Evolutionary conservation across 1,140 invertebrate species (phyloP).

Genomic region (Leptinotarsa texana): DNA sequence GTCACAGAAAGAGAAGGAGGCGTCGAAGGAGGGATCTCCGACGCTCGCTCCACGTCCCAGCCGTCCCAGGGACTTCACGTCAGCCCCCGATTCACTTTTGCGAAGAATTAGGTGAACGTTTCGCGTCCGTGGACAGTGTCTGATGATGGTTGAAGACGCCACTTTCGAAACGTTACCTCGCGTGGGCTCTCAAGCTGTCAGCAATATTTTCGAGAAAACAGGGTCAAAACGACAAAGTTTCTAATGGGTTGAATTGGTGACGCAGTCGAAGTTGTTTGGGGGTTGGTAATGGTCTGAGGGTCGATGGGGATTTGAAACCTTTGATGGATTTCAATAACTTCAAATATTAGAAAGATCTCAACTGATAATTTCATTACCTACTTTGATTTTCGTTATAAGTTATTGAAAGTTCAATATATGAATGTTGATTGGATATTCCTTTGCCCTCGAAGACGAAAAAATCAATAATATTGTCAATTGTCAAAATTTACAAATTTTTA

Average conservation of each 20-base stretch:
- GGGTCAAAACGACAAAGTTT: slow-evolving; percentile 32
- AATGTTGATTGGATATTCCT: too few species aligned
- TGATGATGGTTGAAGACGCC: slow-evolving; percentile 55
- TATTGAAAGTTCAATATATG: too few species aligned
- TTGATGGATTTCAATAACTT: too few species aligned
- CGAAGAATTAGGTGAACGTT: slow-evolving; percentile 60
- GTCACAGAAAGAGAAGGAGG: slow-evolving; percentile 50
- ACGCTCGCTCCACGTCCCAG: slow-evolving; percentile 53
- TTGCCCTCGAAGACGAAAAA: too few species aligned
- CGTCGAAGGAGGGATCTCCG: slow-evolving; percentile 42
- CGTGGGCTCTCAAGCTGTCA: slow-evolving; percentile 41
- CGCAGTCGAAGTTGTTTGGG: not conserved
- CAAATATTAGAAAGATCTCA: too few species aligned
- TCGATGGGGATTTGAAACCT: too few species aligned
- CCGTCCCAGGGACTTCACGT: slow-evolving; percentile 57
- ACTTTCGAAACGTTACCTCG: slow-evolving; percentile 40
- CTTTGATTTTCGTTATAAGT: too few species aligned
- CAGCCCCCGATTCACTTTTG: slow-evolving; percentile 58
- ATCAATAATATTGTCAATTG: too few species aligned
- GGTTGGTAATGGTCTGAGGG: too few species aligned
- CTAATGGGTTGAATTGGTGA: slow-evolving; percentile 15
- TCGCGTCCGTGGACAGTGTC: slow-evolving; percentile 62
- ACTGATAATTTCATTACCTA: too few species aligned
- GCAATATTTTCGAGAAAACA: slow-evolving; percentile 49
- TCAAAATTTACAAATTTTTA: too few species aligned